Evolutionary conservation across 2,888 invertebrate species (phyloP).

Genomic region (Microctonus hyperodae): DNA sequence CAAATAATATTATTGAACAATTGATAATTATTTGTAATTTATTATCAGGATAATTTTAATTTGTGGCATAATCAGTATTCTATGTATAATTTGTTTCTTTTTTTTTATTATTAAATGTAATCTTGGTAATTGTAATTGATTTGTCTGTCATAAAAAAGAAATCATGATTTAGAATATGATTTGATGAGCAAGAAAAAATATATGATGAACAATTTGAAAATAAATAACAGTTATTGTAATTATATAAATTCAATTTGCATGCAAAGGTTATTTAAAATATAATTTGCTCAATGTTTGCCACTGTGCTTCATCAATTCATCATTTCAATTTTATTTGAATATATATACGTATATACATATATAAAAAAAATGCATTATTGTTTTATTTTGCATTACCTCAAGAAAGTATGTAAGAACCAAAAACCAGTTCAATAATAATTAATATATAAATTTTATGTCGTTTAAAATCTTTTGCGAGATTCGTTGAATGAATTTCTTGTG

Average conservation of each 20-base stretch:
- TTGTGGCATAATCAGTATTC: background rate
- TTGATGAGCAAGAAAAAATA: background rate
- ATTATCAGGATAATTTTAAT: background rate
- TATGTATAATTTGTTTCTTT: background rate
- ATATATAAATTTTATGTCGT: conserved; percentile 32
- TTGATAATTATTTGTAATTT: background rate
- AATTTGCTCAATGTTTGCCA: conserved; percentile 45
- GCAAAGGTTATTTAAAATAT: conserved; percentile 21
- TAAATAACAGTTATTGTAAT: background rate
- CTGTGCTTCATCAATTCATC: conserved; percentile 44
- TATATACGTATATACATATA: background rate
- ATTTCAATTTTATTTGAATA: conserved; percentile 24
- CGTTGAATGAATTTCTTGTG: conserved; percentile 50
- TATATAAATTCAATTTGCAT: conserved; percentile 31
- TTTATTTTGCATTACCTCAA: conserved; percentile 48
- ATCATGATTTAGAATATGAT: background rate
- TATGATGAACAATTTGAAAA: background rate
- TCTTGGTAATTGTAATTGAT: background rate
- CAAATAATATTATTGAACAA: background rate
- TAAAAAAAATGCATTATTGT: no score
- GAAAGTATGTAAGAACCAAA: conserved; percentile 62
- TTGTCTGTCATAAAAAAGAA: background rate
- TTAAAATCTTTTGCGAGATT: conserved; percentile 43
- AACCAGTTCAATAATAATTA: conserved; percentile 32
- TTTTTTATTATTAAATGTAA: background rate